Evolutionary conservation across 1,140 invertebrate genomes (phyloP).

Genomic region (Achroia grisella): DNA sequence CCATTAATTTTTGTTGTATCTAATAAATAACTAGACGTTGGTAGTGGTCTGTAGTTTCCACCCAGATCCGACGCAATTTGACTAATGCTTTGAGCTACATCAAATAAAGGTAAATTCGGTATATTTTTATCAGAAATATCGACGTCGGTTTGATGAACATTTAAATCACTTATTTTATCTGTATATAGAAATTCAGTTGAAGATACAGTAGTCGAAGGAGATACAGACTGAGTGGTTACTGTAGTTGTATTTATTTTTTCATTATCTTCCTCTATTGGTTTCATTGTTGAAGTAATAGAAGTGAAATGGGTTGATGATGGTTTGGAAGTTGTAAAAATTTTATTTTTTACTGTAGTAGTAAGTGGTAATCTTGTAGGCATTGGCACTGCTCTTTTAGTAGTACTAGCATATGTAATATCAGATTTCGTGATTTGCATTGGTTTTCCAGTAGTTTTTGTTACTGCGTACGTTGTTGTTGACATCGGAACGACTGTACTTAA

Average conservation of each 20-base stretch:
- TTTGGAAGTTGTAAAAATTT: slow-evolving; percentile 14
- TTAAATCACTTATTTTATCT: slow-evolving; percentile 12
- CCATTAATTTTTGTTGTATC: slow-evolving; percentile 35
- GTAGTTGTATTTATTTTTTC: slow-evolving; percentile 53
- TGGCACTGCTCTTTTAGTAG: slow-evolving; percentile 9
- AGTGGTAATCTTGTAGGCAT: slow-evolving; percentile 17
- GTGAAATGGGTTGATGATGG: slow-evolving; percentile 20
- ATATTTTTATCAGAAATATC: slow-evolving; percentile 15
- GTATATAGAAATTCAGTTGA: slow-evolving; percentile 39
- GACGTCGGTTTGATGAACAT: slow-evolving; percentile 6
- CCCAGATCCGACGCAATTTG: slow-evolving; percentile 66
- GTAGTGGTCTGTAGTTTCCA: slow-evolving; percentile 34
- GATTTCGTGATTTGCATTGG: slow-evolving; percentile 16
- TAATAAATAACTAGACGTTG: slow-evolving; percentile 40
- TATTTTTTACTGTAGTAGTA: slow-evolving; percentile 8
- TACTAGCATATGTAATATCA: slow-evolving; percentile 9
- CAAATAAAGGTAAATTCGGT: slow-evolving; percentile 43
- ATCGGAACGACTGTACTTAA: slow-evolving; percentile 37
- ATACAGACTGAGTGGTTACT: slow-evolving; percentile 59
- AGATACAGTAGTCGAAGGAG: slow-evolving; percentile 41
- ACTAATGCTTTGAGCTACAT: slow-evolving; percentile 63
- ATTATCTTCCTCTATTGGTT: slow-evolving; percentile 15
- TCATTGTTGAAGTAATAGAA: slow-evolving; percentile 20
- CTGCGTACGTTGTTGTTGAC: slow-evolving; percentile 32
- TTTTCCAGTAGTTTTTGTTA: slow-evolving; percentile 27